A percentile compares a stretch with the other conserved stretches of the same genome.
phyloP scores from a whole-genome alignment of 2,113 vertebrate species.

The Apodemus sylvaticus region DNA sequence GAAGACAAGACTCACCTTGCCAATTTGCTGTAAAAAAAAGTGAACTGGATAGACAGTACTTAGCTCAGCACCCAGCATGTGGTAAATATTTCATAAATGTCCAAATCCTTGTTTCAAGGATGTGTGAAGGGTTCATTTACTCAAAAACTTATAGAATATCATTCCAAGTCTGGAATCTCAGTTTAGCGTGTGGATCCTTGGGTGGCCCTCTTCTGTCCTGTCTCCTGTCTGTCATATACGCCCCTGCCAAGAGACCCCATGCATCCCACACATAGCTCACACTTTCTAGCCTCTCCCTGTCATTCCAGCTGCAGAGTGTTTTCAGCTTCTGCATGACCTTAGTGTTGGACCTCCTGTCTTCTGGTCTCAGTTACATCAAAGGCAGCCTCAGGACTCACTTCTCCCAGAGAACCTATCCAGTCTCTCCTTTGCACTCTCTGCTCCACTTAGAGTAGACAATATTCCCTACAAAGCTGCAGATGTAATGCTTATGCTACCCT shows the following conservation, averaged over 20 bases:
- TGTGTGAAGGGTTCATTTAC: not conserved
- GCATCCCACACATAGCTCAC: constrained; percentile 27
- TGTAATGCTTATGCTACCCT: not conserved
- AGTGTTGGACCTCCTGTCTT: not conserved
- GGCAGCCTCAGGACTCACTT: not conserved
- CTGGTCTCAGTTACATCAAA: not conserved
- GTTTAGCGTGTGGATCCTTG: not conserved
- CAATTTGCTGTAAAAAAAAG: not conserved
- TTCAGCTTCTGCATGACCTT: not conserved
- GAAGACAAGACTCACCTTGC: not conserved
- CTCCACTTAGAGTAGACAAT: not conserved
- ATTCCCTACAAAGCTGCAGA: not conserved
- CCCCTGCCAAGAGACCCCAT: constrained; percentile 37
- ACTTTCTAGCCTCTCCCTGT: not conserved
- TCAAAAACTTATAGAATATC: not conserved
- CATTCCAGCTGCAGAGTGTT: not conserved
- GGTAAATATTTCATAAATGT: not conserved
- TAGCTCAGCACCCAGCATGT: not conserved
- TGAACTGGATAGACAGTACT: not conserved
- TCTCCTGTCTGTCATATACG: constrained; percentile 23
- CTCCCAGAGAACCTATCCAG: not conserved
- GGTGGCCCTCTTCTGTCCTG: not conserved
- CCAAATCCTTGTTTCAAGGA: constrained; percentile 8
- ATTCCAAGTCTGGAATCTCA: not conserved
- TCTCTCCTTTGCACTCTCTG: not conserved